These are phyloP conservation scores for Tringa solitaria DNA, from an alignment of 2,113 vertebrate genomes.

Conservation along the genomic window DNA sequence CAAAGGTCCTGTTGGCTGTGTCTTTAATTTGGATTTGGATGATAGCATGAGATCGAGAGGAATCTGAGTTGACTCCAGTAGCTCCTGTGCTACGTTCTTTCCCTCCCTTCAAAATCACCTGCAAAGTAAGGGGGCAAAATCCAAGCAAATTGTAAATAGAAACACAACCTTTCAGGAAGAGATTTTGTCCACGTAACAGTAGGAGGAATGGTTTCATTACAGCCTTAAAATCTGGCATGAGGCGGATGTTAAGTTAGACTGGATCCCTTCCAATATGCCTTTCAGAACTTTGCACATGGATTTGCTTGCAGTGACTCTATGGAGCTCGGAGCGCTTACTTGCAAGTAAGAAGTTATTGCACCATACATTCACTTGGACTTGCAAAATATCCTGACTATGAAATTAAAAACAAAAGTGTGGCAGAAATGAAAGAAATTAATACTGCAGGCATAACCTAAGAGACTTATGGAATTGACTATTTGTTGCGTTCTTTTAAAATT, in stretches of 20 bases:
- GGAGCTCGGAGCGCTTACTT: neutral
- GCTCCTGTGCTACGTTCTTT: constrained; percentile 85
- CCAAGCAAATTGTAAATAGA: neutral
- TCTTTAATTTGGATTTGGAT: constrained; percentile 90
- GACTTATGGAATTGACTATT: neutral
- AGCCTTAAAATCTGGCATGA: neutral
- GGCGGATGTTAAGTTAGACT: neutral
- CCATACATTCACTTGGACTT: neutral
- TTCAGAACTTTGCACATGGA: neutral
- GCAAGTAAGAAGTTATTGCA: neutral
- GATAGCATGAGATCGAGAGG: constrained; percentile 90
- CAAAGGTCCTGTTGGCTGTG: constrained; percentile 73
- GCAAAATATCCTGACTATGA: constrained; percentile 15
- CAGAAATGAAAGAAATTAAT: neutral
- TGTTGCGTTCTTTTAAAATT: neutral
- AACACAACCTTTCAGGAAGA: neutral
- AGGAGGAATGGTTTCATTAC: neutral
- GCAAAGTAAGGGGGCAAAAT: constrained; percentile 31
- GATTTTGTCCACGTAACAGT: neutral
- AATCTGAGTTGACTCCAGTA: constrained; percentile 87
- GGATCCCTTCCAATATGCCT: neutral
- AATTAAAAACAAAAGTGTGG: neutral
- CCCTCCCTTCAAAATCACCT: constrained; percentile 86
- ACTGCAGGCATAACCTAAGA: neutral
- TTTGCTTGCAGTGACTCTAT: neutral